Evolutionary conservation across 2,113 vertebrate genomes (phyloP), one percentile per base, ranked within the genome.

Genomic region (Hydropotes inermis): DNA sequence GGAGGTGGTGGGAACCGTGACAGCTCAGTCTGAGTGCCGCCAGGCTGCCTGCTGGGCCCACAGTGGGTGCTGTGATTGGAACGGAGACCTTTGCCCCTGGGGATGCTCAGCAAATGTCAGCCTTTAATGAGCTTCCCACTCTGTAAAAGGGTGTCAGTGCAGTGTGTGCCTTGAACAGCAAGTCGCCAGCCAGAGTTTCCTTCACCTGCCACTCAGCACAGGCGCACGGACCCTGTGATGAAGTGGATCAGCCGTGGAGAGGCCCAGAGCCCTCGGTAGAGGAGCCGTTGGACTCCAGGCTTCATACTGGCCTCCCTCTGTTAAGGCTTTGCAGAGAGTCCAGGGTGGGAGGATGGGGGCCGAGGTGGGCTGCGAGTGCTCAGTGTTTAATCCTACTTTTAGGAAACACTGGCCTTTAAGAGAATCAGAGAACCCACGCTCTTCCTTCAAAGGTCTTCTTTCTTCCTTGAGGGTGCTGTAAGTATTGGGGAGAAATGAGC

Each of bases 41-140:
- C 96, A 27, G 4, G 1, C 60, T 82, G 76, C 85, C 92, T 82
- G 78, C 96, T 89, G 91, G 64, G 95, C 45, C 74, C 21, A 30
- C 27, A 14, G 10, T 28, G 57, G 90, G 83, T 58, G 78, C 92
- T 91, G 78, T 97, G 84, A 95, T 97, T 96, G 57, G 91, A 95
- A 95, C 0, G 9, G 81, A 54, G 86, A 98, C 98, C 97, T 98
- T 95, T 97, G 93, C 91, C 97, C 93, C 55, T 14, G n/a, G 86
- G 94, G 88, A 96, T 97, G 90, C 95, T 96, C 83, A 94, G 96
- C 97, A 98, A 97, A 98, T 97, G 96, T 98, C 97, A 97, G 61
- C 54, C 92, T 98, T 96, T 97, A 96, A 98, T 90, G 98, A 98
- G 95, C 96, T 98, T 81, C 93, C 87, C 54, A 82, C 89, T 93